Percentiles rank a stretch among this genome's conserved stretches.
These are phyloP conservation scores for Oceanodroma leucorhoa DNA, from an alignment of 2,797 vertebrate genomes.

Conservation along the genomic window DNA sequence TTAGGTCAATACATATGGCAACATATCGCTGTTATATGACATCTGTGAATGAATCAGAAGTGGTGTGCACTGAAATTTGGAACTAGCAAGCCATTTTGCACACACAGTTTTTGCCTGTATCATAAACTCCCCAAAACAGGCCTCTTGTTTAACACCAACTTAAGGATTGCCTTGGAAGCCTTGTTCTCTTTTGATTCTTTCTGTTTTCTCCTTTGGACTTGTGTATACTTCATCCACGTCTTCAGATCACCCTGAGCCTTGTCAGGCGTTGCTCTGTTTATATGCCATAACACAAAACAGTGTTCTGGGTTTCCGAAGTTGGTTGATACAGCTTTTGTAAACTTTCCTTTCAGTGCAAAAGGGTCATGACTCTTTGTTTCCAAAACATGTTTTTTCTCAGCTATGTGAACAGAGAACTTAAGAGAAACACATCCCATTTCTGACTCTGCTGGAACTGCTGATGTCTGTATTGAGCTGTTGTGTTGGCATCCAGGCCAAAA, in stretches of 20 bases:
- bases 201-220: not conserved
- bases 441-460: not conserved
- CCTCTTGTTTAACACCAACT: not conserved
- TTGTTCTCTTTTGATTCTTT: not conserved
- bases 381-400: not conserved
- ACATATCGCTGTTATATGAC: not conserved
- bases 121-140: not conserved
- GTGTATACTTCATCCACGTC: not conserved
- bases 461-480: not conserved
- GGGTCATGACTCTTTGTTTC: not conserved
- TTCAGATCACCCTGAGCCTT: not conserved
- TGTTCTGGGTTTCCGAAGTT: not conserved
- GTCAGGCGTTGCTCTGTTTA: not conserved
- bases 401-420: not conserved
- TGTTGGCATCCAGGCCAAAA: not conserved
- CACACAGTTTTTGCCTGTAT: not conserved
- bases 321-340: not conserved
- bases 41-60: not conserved
- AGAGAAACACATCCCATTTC: not conserved
- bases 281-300: not conserved
- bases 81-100: not conserved
- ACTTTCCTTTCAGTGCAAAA: not conserved
- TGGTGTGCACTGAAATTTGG: fast-evolving
- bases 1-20: not conserved
- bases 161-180: not conserved